Conservation (phyloP, 2,888 invertebrate species). For the Drosophila buzzatii region DNA sequence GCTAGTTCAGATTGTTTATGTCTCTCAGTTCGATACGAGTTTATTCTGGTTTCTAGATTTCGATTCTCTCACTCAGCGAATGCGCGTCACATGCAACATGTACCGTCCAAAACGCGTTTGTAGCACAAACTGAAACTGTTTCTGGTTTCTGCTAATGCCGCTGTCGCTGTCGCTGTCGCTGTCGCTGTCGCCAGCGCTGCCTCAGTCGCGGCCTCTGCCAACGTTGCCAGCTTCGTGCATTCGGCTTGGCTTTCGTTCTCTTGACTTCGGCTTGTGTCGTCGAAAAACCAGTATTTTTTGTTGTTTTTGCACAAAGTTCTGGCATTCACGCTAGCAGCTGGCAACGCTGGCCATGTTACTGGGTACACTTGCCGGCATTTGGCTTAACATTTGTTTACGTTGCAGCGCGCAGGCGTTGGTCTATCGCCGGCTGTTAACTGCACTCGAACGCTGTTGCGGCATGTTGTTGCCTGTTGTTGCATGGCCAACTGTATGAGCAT, state of each 20-base stretch:
- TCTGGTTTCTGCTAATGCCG: conserved; percentile 35
- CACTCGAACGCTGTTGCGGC: conserved; percentile 29
- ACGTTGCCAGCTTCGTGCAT: conserved; percentile 14
- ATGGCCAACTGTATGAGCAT: neutral
- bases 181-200: conserved; percentile 1
- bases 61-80: neutral
- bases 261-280: conserved; percentile 15
- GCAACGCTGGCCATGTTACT: conserved; percentile 56
- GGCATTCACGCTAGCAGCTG: conserved; percentile 28
- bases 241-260: conserved; percentile 36
- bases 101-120: conserved; percentile 81
- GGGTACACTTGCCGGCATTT: conserved; percentile 65
- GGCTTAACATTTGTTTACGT: conserved; percentile 75
- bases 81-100: conserved; percentile 61
- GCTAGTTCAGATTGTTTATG: neutral
- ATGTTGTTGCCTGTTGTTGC: conserved; percentile 5
- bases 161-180: conserved; percentile 3
- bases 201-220: conserved; percentile 2
- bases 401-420: conserved; percentile 58
- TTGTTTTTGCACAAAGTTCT: conserved; percentile 15
- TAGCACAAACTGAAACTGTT: conserved; percentile 82
- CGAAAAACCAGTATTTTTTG: conserved; percentile 52
- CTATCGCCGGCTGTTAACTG: conserved; percentile 41
- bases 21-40: conserved; percentile 23
- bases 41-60: conserved; percentile 41